These are phyloP conservation scores for Onychomys arenicola DNA, from an alignment of 2,797 vertebrate genomes.

Conservation along the genomic window DNA sequence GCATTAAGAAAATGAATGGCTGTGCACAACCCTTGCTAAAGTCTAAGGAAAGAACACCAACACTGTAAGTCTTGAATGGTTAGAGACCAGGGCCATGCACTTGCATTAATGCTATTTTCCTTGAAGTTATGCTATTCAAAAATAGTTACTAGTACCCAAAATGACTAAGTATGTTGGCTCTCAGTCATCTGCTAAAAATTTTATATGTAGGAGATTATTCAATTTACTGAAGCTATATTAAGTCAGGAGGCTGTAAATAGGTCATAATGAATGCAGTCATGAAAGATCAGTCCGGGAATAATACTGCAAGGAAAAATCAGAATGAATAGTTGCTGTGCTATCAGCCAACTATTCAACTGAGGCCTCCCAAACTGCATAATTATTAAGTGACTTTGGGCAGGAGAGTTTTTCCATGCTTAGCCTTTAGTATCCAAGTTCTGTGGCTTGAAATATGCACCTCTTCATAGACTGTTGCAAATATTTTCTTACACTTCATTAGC, in stretches of 20 bases:
- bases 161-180: not conserved
- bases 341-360: not conserved
- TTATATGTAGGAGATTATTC: not conserved
- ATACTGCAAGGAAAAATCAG: not conserved
- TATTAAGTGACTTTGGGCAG: not conserved
- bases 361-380: not conserved
- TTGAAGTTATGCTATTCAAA: not conserved
- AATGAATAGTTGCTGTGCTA: not conserved
- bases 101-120: conserved; percentile 16
- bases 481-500: conserved; percentile 56
- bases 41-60: not conserved
- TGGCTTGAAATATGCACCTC: not conserved
- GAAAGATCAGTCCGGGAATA: not conserved
- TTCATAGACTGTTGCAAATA: conserved; percentile 22
- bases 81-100: not conserved
- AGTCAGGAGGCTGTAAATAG: conserved; percentile 3
- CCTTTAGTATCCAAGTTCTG: not conserved
- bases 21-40: not conserved
- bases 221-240: not conserved
- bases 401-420: not conserved
- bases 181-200: not conserved
- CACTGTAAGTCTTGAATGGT: not conserved
- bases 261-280: not conserved
- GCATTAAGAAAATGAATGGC: not conserved
- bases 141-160: conserved; percentile 12